Percentiles rank a stretch among this genome's conserved stretches.
phyloP scores from a whole-genome alignment of 2,113 vertebrate genomes.

The Passer montanus region DNA sequence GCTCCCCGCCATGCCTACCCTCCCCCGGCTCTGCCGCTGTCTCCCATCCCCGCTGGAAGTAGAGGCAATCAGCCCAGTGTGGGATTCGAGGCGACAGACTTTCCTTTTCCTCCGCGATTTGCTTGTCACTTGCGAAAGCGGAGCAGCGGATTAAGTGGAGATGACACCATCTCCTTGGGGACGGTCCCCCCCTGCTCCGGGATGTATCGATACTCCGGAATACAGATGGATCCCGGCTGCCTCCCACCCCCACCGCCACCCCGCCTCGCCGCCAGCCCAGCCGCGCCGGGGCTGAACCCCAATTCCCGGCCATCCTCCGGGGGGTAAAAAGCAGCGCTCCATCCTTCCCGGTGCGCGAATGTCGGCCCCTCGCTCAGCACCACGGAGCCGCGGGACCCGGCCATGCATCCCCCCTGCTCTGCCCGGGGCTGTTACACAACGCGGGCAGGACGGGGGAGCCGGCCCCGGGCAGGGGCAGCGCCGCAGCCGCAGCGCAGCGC shows the following conservation, averaged over 20 bases:
- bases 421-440: constrained; percentile 29
- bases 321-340: not conserved
- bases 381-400: not conserved
- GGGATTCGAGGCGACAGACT: constrained; percentile 67
- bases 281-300: not conserved
- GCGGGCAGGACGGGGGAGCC: constrained; percentile 7
- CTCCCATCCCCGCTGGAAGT: constrained; percentile 47
- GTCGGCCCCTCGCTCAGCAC: not conserved
- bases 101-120: constrained; percentile 39
- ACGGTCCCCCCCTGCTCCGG: not conserved
- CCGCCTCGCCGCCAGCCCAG: not conserved
- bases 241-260: not conserved
- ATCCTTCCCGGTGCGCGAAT: not conserved
- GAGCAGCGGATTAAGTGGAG: constrained; percentile 44
- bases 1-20: not conserved
- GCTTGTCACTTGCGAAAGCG: constrained; percentile 39
- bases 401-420: not conserved
- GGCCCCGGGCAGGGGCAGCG: not conserved
- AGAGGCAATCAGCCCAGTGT: constrained; percentile 44
- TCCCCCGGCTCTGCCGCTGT: not conserved
- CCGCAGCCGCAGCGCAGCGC: constrained; percentile 32
- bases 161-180: constrained; percentile 56
- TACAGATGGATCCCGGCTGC: constrained; percentile 14
- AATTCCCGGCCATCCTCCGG: not conserved
- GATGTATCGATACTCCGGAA: not conserved